A percentile compares a stretch with the other conserved stretches of the same genome.
These are phyloP conservation scores for Pseudomyrmex concolor DNA, from an alignment of 1,140 invertebrate species.

Conservation along the genomic window DNA sequence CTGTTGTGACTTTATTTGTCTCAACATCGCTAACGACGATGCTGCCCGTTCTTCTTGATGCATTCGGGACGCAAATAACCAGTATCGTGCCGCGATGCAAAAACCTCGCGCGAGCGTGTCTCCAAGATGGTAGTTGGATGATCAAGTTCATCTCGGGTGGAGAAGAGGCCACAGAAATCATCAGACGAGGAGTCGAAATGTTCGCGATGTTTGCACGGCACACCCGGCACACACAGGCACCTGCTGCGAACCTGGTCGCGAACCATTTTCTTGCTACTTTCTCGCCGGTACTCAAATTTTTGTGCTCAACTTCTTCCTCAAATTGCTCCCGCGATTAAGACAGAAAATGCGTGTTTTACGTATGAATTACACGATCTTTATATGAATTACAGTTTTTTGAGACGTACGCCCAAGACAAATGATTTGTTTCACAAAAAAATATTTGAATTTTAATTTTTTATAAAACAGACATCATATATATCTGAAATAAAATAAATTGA, in stretches of 20 bases:
- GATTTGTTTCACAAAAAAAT: neutral
- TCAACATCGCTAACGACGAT: constrained; percentile 11
- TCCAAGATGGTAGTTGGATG: neutral
- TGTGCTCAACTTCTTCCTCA: neutral
- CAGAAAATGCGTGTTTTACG: neutral
- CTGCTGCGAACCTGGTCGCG: constrained; percentile 56
- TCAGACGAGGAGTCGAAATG: constrained; percentile 50
- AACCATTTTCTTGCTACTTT: constrained; percentile 45
- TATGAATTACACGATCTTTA: neutral
- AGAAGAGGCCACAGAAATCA: constrained; percentile 24
- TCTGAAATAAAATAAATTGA: neutral
- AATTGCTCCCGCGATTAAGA: constrained; percentile 25
- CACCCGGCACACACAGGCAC: constrained; percentile 64
- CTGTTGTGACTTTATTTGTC: neutral
- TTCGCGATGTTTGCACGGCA: constrained; percentile 37
- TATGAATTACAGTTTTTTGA: neutral
- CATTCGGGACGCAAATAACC: constrained; percentile 25
- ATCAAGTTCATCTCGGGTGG: constrained; percentile 29
- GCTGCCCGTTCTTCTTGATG: constrained; percentile 2
- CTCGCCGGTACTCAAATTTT: constrained; percentile 42
- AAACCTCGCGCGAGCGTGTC: constrained; percentile 22
- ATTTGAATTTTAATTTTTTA: neutral
- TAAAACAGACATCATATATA: neutral
- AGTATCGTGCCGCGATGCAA: constrained; percentile 31
- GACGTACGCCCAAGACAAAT: neutral